These are phyloP conservation scores for Tenthredo livida DNA, from an alignment of 2,888 invertebrate species.

Conservation along the genomic window DNA sequence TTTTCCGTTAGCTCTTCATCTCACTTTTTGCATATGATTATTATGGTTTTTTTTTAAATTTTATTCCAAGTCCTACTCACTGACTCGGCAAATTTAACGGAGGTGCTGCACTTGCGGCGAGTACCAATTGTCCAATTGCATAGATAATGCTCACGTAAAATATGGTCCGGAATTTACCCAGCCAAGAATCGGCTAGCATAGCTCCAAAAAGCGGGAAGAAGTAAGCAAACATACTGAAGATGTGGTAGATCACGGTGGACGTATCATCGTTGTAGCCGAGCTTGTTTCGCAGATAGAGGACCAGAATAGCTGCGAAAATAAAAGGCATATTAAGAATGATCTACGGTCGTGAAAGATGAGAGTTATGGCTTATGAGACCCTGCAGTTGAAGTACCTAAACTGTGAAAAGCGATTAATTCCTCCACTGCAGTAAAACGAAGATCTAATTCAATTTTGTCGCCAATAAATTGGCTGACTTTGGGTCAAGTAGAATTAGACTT, in stretches of 20 bases:
- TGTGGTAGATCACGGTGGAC: slow-evolving; percentile 93
- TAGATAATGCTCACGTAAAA: slow-evolving; percentile 94
- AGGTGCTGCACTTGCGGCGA: slow-evolving; percentile 86
- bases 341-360: not conserved
- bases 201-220: slow-evolving; percentile 95
- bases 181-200: slow-evolving; percentile 94
- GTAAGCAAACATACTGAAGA: slow-evolving; percentile 93
- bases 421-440: not conserved
- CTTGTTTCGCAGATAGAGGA: slow-evolving; percentile 91
- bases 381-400: not conserved
- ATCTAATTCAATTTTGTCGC: not conserved
- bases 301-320: slow-evolving; percentile 90
- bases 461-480: not conserved
- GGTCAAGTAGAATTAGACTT: slow-evolving; percentile 16
- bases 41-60: not conserved
- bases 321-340: not conserved
- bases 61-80: slow-evolving; percentile 73
- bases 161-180: slow-evolving; percentile 95
- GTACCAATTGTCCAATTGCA: slow-evolving; percentile 88
- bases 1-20: not conserved
- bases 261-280: slow-evolving; percentile 86
- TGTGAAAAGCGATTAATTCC: not conserved
- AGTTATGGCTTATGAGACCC: not conserved
- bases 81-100: slow-evolving; percentile 81
- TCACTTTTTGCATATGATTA: not conserved